Base-by-base conservation (phyloP, 2,113 vertebrate species). In the Menidia beryllina region DNA sequence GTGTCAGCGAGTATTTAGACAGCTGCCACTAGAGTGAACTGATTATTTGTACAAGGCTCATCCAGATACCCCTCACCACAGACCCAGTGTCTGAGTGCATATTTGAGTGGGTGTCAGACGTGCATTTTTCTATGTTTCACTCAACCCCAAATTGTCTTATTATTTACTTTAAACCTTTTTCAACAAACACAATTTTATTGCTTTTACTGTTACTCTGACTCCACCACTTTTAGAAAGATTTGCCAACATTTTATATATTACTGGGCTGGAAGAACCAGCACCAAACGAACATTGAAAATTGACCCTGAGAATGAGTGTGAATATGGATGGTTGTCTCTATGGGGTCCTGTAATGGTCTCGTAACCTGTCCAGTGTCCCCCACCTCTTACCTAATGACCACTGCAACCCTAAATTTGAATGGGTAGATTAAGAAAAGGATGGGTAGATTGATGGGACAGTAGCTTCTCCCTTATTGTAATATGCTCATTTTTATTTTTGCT, bases 11-110 rank as follows among this genome's bases (percentile, higher is more conserved):
- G 64, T 89, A 84, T 91, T 91, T 89, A 82, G 69, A 87, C 85
- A 90, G 86, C 89, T 84, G 78, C 82, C 77, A 60, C 69, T 68
- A 65, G 72, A 80, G 14, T 55, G 50, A 64, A 75, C 41, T 72
- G 83, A 91, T 90, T 89, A 88, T 91, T 90, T 86, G 49, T 39
- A 36, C 75, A 86, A 88, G 60, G 77, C 62, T 76, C 87, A 88
- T 89, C 80, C 50, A 84, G 78, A 87, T 83, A 82, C 10, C 59
- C 59, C 58, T 45, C 55, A 81, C 84, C 81, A 27, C 80, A 77
- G 65, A 39, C 49, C 56, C 49, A 11, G 74, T 30, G 60, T 64
- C 23, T 48, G 56, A 63, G 51, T 82, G 75, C 26, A 27, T 78
- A 68, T 85, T 47, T 49, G 54, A 71, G 68, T 56, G 83, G 84